These are phyloP conservation scores for Fundulus diaphanus DNA, from an alignment of 2,797 vertebrate genomes.

Conservation along the genomic window DNA sequence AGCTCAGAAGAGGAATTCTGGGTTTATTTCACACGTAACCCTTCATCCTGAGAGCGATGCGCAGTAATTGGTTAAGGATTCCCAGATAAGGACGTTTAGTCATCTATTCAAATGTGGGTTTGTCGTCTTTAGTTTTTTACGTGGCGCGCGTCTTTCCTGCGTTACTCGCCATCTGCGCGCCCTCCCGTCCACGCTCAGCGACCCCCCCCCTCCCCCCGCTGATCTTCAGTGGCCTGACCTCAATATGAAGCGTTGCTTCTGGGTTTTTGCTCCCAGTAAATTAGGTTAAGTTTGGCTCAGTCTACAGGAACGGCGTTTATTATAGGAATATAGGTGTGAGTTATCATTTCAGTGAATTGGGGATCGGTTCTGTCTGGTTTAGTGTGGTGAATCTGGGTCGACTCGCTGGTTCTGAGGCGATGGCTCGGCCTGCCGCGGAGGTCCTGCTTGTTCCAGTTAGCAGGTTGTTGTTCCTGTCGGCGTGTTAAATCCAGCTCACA, in stretches of 20 bases:
- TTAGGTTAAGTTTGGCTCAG: constrained; percentile 52
- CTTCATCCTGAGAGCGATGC: neutral
- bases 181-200: constrained; percentile 44
- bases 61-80: neutral
- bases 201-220: constrained; percentile 62
- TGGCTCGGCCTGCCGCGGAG: neutral
- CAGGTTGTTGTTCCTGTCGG: constrained; percentile 52
- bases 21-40: neutral
- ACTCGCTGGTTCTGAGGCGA: no score
- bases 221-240: constrained; percentile 74
- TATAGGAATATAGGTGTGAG: neutral
- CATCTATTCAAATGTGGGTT: constrained; percentile 13
- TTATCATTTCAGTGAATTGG: neutral
- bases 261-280: constrained; percentile 56
- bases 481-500: constrained; percentile 71
- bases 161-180: constrained; percentile 71
- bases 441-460: constrained; percentile 24
- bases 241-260: constrained; percentile 55
- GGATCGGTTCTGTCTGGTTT: constrained; percentile 9
- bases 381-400: no score
- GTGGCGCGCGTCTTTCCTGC: constrained; percentile 14
- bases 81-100: no score
- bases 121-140: constrained; percentile 50
- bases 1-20: neutral
- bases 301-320: neutral